Conservation (phyloP, 2,113 vertebrate species). For the Microtus montanus region DNA sequence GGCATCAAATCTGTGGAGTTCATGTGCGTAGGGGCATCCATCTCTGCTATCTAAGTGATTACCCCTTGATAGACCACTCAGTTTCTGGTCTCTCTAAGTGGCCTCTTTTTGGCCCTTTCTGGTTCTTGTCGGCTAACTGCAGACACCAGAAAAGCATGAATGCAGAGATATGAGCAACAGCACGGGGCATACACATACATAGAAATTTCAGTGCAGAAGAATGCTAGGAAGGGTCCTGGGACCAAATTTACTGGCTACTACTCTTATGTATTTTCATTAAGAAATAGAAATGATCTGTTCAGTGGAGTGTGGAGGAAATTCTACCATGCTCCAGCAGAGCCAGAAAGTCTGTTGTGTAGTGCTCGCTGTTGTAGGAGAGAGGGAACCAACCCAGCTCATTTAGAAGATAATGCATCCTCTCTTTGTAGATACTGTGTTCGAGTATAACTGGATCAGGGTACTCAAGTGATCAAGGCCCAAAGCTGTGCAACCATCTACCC, state of each 20-base stretch:
- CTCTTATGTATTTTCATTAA: neutral
- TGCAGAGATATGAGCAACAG: neutral
- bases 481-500: neutral
- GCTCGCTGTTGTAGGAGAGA: neutral
- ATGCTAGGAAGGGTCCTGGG: neutral
- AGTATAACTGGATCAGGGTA: neutral
- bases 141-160: neutral
- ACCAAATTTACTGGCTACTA: neutral
- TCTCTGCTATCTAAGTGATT: neutral
- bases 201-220: neutral
- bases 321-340: neutral
- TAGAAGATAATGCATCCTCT: neutral
- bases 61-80: neutral
- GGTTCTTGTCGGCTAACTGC: neutral
- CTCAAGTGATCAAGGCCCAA: neutral
- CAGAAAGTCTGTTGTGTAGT: neutral
- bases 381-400: neutral
- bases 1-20: neutral
- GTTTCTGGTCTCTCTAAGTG: neutral
- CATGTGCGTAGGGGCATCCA: too few species aligned
- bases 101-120: neutral
- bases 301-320: neutral
- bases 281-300: neutral
- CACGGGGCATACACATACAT: rapidly evolving
- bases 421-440: neutral